Conservation (phyloP, 2,797 vertebrate genomes). For the Cirrhinus molitorella region DNA sequence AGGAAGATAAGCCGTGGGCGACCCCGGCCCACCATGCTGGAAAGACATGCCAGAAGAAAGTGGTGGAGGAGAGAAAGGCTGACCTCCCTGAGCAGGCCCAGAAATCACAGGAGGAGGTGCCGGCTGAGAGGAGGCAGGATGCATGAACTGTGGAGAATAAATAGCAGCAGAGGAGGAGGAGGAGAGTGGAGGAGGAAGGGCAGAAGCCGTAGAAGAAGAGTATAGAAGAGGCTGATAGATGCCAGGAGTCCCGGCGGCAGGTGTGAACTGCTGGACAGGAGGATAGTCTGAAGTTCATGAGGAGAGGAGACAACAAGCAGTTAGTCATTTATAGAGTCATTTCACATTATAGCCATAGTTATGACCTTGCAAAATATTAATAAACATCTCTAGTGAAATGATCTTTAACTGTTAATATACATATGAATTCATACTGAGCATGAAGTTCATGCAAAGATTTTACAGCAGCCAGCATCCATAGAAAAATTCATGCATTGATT, state of each 20-base stretch:
- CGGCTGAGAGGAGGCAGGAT: conserved; percentile 73
- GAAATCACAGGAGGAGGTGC: conserved; percentile 71
- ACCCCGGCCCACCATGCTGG: conserved; percentile 94
- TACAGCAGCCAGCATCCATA: too few species aligned
- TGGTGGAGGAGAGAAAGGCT: conserved; percentile 71
- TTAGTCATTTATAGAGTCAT: conserved; percentile 14
- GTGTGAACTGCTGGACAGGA: conserved; percentile 85
- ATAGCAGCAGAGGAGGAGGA: conserved; percentile 70
- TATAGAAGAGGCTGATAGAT: conserved; percentile 89
- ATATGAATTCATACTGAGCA: neutral
- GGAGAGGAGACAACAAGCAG: conserved; percentile 67
- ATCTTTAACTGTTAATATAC: neutral
- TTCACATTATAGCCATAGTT: conserved; percentile 2
- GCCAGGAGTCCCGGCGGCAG: conserved; percentile 84
- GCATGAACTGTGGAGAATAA: conserved; percentile 74
- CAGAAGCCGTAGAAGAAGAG: conserved; percentile 71
- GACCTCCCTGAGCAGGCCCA: conserved; percentile 59
- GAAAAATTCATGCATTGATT: too few species aligned
- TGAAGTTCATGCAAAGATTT: neutral
- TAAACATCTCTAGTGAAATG: neutral
- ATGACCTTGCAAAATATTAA: conserved; percentile 42
- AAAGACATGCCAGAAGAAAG: conserved; percentile 85
- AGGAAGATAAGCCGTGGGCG: conserved; percentile 86
- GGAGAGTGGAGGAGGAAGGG: conserved; percentile 74
- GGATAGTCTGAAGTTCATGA: conserved; percentile 84